Evolutionary conservation across 2,888 invertebrate species (phyloP), one percentile per base, ranked within the genome.

Genomic region (Andrena camellia): DNA sequence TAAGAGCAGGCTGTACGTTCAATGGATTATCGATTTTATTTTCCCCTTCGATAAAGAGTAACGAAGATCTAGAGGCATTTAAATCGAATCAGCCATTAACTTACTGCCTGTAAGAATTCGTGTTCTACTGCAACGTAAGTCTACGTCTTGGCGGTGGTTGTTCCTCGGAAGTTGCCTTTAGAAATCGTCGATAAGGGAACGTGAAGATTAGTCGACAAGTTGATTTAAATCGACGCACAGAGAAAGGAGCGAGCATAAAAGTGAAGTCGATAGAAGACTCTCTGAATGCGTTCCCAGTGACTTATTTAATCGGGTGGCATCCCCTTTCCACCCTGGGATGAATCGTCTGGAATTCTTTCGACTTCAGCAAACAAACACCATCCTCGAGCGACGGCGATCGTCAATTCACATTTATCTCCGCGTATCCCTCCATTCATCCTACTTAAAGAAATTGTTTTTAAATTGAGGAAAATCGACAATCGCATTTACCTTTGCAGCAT

Each of bases 181-280:
- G 8, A 5, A 13, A 17, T 1, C 4, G 20, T n/a, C 13, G 10
- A 31, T 20, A 23, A 3, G 13, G 3, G 8, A 23, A 31, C 23
- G 26, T 60, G 33, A 54, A 72, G 23, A 20, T 1, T n/a, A 10
- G 50, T 29, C 52, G 71, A 71, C 62, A 71, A 76, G 71, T 71
- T 31, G 52, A 54, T 23, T 54, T 35, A 35, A 71, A 76, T 48
- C 20, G 50, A 66, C 50, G 66, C 50, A 29, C 6, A 20, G n/a
- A 31, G 29, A 13, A 17, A 48, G 3, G 13, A 23, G 3, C 10
- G 8, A 20, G 35, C 6, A 57, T 57, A 33, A 57, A 64, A 63
- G 17, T 29, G 10, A 26, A 23, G 10, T 17, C n/a, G 31, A 26
- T 62, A 17, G 33, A 60, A 26, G 62, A 54, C 48, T 29, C 64